Evolutionary conservation across 1,140 invertebrate genomes (phyloP).

Genomic region (Radopholus similis): DNA sequence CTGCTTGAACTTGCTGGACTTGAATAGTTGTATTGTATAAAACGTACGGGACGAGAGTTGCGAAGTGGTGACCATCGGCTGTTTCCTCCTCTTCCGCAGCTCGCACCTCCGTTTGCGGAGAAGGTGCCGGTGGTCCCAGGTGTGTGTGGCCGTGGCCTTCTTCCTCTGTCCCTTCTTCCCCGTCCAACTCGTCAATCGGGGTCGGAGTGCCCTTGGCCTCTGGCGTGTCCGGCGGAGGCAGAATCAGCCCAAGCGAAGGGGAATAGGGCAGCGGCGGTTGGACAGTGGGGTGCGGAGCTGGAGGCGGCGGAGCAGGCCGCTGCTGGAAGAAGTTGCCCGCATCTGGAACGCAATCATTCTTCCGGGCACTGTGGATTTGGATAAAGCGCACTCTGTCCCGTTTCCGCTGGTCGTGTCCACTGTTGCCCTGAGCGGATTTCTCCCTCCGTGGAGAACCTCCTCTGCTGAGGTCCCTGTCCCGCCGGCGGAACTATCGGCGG

Average conservation of each 20-base stretch:
- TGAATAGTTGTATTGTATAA: neutral
- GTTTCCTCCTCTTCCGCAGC: neutral
- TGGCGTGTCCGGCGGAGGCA: slow-evolving; percentile 8
- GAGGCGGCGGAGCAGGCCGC: neutral
- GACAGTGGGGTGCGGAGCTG: neutral
- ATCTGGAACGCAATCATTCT: too few relatives aligned
- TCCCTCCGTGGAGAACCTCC: too few relatives aligned
- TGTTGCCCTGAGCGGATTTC: too few relatives aligned
- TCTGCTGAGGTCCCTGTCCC: too few relatives aligned
- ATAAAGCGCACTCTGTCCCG: too few relatives aligned
- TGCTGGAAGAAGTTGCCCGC: neutral
- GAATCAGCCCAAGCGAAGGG: neutral
- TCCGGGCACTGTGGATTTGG: too few relatives aligned
- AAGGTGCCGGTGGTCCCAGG: neutral
- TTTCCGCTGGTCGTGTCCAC: too few relatives aligned
- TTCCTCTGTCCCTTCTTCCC: neutral
- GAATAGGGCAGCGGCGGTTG: neutral
- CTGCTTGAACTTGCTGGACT: too few relatives aligned
- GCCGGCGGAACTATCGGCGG: neutral
- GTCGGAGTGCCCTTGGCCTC: slow-evolving; percentile 7
- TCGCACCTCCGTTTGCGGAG: neutral
- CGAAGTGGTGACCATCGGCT: neutral
- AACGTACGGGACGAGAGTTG: slow-evolving; percentile 8
- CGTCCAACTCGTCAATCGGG: slow-evolving; percentile 6
- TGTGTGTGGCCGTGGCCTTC: neutral